A percentile compares a stretch with the other conserved stretches of the same genome.
Evolutionary conservation across 2,113 vertebrate species (phyloP).

Genomic region (Hippotragus niger): DNA sequence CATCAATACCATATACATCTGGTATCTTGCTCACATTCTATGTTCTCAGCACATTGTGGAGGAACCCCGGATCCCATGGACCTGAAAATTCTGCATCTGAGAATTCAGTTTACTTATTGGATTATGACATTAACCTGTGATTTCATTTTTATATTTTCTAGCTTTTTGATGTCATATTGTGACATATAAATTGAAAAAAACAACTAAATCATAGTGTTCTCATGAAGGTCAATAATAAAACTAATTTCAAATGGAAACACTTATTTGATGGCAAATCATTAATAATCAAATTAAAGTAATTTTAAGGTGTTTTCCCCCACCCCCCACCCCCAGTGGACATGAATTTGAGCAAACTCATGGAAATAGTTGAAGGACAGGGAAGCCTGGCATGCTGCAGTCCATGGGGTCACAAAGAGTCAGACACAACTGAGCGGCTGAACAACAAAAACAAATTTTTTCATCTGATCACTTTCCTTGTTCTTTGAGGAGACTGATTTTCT

Average conservation of each 20-base stretch:
- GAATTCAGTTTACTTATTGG: background rate
- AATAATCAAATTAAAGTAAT: background rate
- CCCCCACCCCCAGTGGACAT: too few species aligned
- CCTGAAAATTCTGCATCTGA: background rate
- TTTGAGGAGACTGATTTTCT: background rate
- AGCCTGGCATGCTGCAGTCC: background rate
- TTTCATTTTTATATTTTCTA: background rate
- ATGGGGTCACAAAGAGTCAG: background rate
- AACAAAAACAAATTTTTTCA: background rate
- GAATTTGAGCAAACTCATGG: background rate
- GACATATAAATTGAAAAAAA: background rate
- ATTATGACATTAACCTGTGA: background rate
- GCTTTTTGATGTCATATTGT: background rate
- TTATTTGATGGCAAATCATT: background rate
- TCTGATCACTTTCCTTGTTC: background rate
- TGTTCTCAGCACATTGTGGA: background rate
- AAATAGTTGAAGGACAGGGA: background rate
- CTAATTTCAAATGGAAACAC: background rate
- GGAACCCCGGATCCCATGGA: background rate
- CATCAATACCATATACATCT: background rate
- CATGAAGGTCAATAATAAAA: background rate
- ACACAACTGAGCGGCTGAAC: background rate
- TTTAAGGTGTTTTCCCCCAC: constrained; percentile 4
- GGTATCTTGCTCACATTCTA: background rate
- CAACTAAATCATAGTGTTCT: background rate